A percentile compares a stretch with the other conserved stretches of the same genome.
These are phyloP conservation scores for Bellardia bayeri DNA, from an alignment of 2,888 invertebrate genomes.

Conservation along the genomic window DNA sequence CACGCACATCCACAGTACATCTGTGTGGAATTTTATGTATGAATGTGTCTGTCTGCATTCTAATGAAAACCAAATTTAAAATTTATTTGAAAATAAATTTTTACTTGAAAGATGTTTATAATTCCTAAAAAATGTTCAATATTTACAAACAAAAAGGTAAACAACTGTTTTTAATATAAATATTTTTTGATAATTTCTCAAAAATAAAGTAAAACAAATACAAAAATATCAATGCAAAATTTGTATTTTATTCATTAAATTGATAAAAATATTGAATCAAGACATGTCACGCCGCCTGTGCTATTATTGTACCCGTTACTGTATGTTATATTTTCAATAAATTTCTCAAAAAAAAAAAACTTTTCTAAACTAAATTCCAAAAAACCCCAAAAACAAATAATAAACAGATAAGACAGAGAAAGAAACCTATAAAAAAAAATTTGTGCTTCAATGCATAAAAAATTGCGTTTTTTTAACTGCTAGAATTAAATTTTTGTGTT, in stretches of 20 bases:
- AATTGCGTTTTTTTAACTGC: constrained; percentile 1
- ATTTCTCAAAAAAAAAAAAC: constrained; percentile 11
- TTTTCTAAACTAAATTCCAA: neutral
- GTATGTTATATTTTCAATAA: neutral
- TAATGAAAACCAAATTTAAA: neutral
- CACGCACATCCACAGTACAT: too few relatives aligned
- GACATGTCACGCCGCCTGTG: neutral
- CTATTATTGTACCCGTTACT: neutral
- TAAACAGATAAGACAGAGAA: constrained; percentile 29
- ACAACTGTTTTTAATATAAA: neutral
- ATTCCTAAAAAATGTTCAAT: neutral
- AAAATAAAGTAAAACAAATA: neutral
- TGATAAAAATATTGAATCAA: too few relatives aligned
- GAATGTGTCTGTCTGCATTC: too few relatives aligned
- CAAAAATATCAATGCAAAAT: too few relatives aligned
- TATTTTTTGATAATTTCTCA: neutral
- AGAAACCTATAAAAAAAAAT: constrained; percentile 18
- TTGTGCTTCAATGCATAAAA: constrained; percentile 25
- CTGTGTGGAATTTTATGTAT: neutral
- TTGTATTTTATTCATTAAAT: too few relatives aligned
- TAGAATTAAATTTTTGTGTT: constrained; percentile 35
- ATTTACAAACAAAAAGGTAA: neutral
- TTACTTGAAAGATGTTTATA: neutral
- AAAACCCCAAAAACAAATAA: constrained; percentile 17
- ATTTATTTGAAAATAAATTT: constrained; percentile 4